Base-by-base conservation (phyloP, 1,140 invertebrate genomes). In the Dendrolimus kikuchii region DNA sequence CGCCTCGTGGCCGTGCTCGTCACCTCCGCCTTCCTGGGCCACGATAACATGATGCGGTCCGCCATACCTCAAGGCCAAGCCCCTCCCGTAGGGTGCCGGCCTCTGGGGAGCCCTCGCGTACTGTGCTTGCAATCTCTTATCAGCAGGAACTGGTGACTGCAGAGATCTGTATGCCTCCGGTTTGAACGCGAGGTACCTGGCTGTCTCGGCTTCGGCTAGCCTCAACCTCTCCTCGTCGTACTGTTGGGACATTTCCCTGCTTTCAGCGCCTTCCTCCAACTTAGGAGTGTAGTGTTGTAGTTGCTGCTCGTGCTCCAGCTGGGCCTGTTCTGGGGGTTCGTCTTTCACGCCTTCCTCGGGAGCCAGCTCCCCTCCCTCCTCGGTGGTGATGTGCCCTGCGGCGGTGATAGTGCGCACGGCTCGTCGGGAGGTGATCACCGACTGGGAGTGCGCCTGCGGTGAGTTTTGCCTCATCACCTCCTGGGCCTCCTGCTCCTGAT, bases 351-450 rank as follows among this genome's bases (percentile, higher is more conserved):
- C 68, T 5, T 85, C 80, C 48, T 83, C 80, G 55, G 66, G 55
- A 5, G 54, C 51, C 6, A 66, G 45, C 7, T 90, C 88, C 4
- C 59, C 63, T 4, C 86, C 58, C 0, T 72, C 67, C 46, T 78
- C 77, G 43, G 89, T 88, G 2, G 89, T 90, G 46, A 91, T 91
- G 58, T 90, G 90, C 3, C 90, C 90, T 6, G 90, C 83, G 4
- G 90, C 87, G 5, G 90, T 91, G 49, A 91, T 91, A 4, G 90
- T 91, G n/a, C 90, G 78, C 9, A 90, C 82, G 40, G 88, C 86
- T 40, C 89, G 81, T 36, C 89, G 84, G 10, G 87, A 86, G 4
- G 88, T 89, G 56, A 90, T 91, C 7, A 91, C 90, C 5, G 89
- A 79, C 39, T 73, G 71, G 38, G 60, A 78, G 47, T 73, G 71